Conservation (phyloP, 2,888 invertebrate species). For the Drepana falcataria region DNA sequence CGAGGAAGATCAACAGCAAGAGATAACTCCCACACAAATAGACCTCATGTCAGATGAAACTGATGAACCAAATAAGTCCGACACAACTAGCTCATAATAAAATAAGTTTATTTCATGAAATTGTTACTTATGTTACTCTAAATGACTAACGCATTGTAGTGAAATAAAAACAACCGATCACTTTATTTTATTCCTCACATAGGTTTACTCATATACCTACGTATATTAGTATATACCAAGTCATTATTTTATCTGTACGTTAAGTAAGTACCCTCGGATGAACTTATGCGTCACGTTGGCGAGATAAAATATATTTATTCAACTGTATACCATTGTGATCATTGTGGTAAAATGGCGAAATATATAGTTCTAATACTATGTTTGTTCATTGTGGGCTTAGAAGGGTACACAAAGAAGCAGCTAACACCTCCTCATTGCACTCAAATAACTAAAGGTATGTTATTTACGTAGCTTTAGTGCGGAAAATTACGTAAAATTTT, state of each 20-base stretch:
- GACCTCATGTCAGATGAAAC: background rate
- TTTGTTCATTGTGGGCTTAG: constrained; percentile 13
- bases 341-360: background rate
- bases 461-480: background rate
- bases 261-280: background rate
- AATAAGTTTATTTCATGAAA: no score
- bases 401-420: constrained; percentile 21
- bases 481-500: no score
- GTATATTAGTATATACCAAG: no score
- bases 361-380: constrained; percentile 1
- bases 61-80: background rate
- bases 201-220: no score
- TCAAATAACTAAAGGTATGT: constrained; percentile 48
- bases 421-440: constrained; percentile 52
- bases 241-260: no score
- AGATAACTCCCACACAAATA: background rate
- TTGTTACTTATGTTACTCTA: no score
- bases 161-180: no score
- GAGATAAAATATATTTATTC: no score
- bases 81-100: no score
- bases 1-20: constrained; percentile 7
- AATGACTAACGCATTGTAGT: no score
- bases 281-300: background rate
- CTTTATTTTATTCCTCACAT: no score
- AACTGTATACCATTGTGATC: background rate